Evolutionary conservation across 92 coral and sea anemone species (phyloP), one percentile per base, ranked within the genome.

Genomic region (Porites evermanni): DNA sequence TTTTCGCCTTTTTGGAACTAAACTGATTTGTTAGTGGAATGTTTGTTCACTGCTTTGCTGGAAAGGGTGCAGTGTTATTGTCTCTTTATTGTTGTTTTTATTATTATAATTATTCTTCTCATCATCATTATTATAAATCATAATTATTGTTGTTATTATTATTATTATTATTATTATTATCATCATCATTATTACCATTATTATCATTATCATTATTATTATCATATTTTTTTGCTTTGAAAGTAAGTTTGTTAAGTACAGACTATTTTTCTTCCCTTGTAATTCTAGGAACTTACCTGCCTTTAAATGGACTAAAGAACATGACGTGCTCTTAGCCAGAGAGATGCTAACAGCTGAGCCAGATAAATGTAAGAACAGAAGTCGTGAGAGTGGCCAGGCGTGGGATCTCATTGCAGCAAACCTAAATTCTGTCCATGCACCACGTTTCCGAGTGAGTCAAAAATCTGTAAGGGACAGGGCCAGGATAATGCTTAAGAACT

Each of bases 351-450:
- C 32, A 29, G 32, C 32, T 29, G 69, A 64, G 21, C 69, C 69
- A 64, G 11, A 64, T 64, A 64, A 64, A 14, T 64, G 21, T 64
- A 64, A 64, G 69, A 64, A 64, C 69, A 64, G 69, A 64, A 64
- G 69, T 24, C 26, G 26, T 64, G 69, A 64, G 32, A 29, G 32
- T 29, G 32, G 32, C 32, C 32, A 29, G 32, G 32, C 32, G 32
- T 29, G 32, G 32, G 32, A 29, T 29, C 32, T 29, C 32, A 29
- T 29, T 29, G 32, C 32, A 29, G 32, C 32, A 29, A 29, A 29
- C 32, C 32, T 29, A 29, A 29, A 29, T 2, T 29, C 32, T 29
- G 32, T 29, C 32, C 32, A 29, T 2, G 32, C 32, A 29, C 32
- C 32, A 29, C 2, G 32, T 29, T 29, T 29, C 32, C 32, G 32